These are phyloP conservation scores for Steatornis caripensis DNA, from an alignment of 2,113 vertebrate genomes.

Conservation along the genomic window DNA sequence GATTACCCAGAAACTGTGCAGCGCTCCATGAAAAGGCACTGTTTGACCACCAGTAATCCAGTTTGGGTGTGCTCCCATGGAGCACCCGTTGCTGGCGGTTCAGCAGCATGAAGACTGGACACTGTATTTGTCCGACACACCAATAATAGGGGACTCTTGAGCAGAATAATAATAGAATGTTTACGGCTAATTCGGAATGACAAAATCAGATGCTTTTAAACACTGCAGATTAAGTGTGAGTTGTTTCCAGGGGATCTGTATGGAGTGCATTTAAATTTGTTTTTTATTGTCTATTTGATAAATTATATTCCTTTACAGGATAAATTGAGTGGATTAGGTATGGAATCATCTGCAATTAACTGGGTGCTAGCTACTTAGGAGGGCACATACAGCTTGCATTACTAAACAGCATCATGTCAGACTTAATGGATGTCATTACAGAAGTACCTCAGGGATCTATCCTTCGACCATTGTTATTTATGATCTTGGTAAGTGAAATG, in stretches of 20 bases:
- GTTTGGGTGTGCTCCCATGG: neutral
- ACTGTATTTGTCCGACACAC: neutral
- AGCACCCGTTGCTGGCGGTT: neutral
- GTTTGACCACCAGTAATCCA: neutral
- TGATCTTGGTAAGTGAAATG: constrained; percentile 72
- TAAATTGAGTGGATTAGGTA: constrained; percentile 72
- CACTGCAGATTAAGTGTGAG: constrained; percentile 8
- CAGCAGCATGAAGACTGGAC: neutral
- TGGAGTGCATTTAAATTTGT: constrained; percentile 56
- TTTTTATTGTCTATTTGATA: constrained; percentile 70
- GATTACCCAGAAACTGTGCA: neutral
- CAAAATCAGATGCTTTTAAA: constrained; percentile 14
- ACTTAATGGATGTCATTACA: constrained; percentile 78
- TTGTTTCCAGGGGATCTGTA: constrained; percentile 42
- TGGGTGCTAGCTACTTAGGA: constrained; percentile 71
- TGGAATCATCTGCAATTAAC: constrained; percentile 76
- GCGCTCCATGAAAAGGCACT: neutral
- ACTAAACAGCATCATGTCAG: constrained; percentile 76
- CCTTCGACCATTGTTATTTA: constrained; percentile 74
- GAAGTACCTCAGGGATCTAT: constrained; percentile 70
- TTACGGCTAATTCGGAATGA: constrained; percentile 13
- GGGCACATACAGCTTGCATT: constrained; percentile 69
- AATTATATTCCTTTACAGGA: constrained; percentile 61
- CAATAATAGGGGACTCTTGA: neutral
- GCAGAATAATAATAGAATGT: neutral